Base-by-base conservation (phyloP, 2,797 vertebrate genomes). In the Prionace glauca region DNA sequence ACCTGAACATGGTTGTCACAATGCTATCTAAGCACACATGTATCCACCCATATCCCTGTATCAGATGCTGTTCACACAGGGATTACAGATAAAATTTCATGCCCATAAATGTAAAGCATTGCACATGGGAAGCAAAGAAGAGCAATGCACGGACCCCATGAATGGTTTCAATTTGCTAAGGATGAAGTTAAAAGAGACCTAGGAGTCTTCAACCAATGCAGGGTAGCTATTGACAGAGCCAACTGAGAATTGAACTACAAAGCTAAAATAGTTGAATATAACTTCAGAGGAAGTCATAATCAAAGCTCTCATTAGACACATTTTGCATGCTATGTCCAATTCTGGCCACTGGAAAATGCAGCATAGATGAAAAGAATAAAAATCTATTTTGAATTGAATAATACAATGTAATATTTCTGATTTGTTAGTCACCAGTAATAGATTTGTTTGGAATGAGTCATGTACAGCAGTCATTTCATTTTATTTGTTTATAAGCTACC, bases 131-230 rank as follows among this genome's bases (percentile, higher is more conserved):
- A 84, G 79, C 36, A 41, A 84, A 3, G 16, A 84, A 84, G 36
- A 41, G 4, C 79, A 45, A 41, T 41, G 79, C 36, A 41, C 20
- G 18, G 20, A 84, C 36, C 20, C 36, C 79, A 41, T 36, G 7
- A 84, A 84, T 84, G 79, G 79, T 84, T 84, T 14, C 41, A 84
- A 84, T 84, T 84, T 41, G 36, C 18, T 20, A 84, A 41, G 79
- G 79, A 84, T 84, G 36, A 84, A 45, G 36, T 84, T 84, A 84
- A 84, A 84, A 84, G 79, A 84, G 79, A 41, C 79, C 79, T 84
- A 84, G 4, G 29, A 84, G 79, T 84, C 20, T 41, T 41, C 36
- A 84, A 84, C 79, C 79, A 84, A 45, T 84, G 79, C 79, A 84
- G 79, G 36, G 18, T 36, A 84, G 36, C 79, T 16, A 45, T 84